Base-by-base conservation (phyloP, 2,888 invertebrate species). In the Thereva nobilitata region DNA sequence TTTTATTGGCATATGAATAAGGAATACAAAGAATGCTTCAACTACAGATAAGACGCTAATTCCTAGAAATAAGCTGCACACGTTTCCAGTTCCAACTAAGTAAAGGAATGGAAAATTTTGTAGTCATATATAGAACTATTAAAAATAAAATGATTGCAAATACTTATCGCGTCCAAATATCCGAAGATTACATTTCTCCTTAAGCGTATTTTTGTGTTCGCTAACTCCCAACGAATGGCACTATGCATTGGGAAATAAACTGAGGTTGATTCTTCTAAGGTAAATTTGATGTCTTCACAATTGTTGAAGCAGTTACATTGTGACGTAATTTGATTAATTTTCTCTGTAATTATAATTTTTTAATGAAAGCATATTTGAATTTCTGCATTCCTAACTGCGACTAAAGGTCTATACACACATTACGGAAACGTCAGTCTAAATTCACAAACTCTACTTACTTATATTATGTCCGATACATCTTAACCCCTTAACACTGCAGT, bases 151-250 rank as follows among this genome's bases (percentile, higher is more conserved):
- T 44, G 7, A 38, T 9, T 1, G 5, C 12, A 23, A 4, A 69
- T 71, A 77, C 78, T 76, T 57, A 77, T 61, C 6, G 76, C 71
- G 53, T 78, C 77, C 7, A 74, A 71, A 49, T 73, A 71, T 38
- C 77, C 76, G 67, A 76, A 77, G 23, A 78, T 68, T 6, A 78
- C 71, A 44, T 76, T 75, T 55, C 77, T 66, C 68, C 75, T 76
- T 37, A 76, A 70, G 38, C 77, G 72, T 38, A 75, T 72, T 50
- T 74, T 74, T 1, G 77, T 76, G 64, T 75, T 75, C 1, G 72
- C 68, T 23, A 78, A 50, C 42, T 75, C 74, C 74, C 76, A 75
- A 42, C 74, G 75, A 38, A 78, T 67, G 40, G 73, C 72, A 5
- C 75, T 75, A 38, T 75, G 74, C 9, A 72, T 67, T 6, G 71